Base-by-base conservation (phyloP, 2,888 invertebrate species). In the Lepidonotus clava region DNA sequence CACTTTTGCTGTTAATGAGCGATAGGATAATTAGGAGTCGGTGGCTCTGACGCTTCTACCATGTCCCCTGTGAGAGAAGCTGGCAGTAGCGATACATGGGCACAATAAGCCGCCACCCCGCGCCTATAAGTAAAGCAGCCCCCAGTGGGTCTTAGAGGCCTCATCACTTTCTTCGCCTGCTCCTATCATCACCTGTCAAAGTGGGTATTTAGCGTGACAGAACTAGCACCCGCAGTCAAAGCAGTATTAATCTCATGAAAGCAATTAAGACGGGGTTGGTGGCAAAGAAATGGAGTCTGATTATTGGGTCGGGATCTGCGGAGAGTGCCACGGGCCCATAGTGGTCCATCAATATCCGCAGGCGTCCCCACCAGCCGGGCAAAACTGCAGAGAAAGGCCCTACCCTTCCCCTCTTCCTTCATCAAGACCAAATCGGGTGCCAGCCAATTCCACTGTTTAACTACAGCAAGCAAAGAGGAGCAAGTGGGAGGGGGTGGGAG, bases 181-280 rank as follows among this genome's bases (percentile, higher is more conserved):
- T 24, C 28, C 28, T 61, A 28, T 61, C 61, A 24, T 32, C 61
- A 61, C 61, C 21, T 28, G 61, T 61, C 28, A 61, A 61, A 24
- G 61, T 32, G 24, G 28, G 61, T 28, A 24, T 61, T 61, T 61
- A 28, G 61, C 28, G 61, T n/a, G 61, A 61, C 24, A n/a, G 28
- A 32, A 24, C 2, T 24, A 4, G 61, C 28, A 32, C 28, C 1
- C 61, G 11, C 6, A 6, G 61, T 61, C 61, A 61, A 61, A 61
- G 61, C 61, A 61, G 28, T 61, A 61, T 61, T 61, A 61, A 61
- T 61, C 61, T 61, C 61, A 61, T 61, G 61, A 61, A 61, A 61
- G 61, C 61, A 61, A 61, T 61, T 61, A 61, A 61, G 28, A 61
- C 61, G 24, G 24, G 61, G 61, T 32, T 28, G 61, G 2, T 18